phyloP scores from a whole-genome alignment of 2,797 vertebrate species.

The Acanthis flammea region DNA sequence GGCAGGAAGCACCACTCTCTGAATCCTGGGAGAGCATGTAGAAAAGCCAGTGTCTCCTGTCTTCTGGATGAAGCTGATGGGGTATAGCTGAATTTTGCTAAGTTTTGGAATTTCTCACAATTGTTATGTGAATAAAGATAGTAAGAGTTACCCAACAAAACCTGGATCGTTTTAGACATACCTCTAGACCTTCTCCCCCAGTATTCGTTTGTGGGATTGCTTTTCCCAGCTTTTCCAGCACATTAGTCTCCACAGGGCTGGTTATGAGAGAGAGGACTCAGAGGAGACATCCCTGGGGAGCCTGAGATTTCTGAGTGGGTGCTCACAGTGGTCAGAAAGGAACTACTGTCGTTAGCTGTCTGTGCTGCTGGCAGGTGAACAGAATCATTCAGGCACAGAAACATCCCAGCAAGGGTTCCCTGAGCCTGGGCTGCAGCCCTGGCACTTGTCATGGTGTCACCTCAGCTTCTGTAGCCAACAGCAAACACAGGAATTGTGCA shows the following conservation, averaged over 20 bases:
- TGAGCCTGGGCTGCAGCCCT: neutral
- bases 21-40: neutral
- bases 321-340: neutral
- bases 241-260: neutral
- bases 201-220: neutral
- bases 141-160: neutral
- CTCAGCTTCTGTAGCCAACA: neutral
- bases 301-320: neutral
- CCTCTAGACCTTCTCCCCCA: neutral
- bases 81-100: neutral
- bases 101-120: neutral
- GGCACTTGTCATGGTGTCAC: neutral
- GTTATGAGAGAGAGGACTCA: neutral
- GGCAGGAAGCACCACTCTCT: neutral
- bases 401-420: neutral
- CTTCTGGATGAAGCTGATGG: neutral
- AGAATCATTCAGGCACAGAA: neutral
- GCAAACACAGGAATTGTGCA: neutral
- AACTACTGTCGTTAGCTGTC: accelerated
- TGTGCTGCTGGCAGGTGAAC: neutral
- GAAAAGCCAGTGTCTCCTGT: neutral
- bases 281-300: neutral
- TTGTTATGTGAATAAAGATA: neutral
- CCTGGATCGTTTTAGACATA: neutral
- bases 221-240: neutral